Percentiles rank a stretch among this genome's conserved stretches.
Conservation (phyloP, 2,113 vertebrate genomes). For the Phylloscopus trochilus region DNA sequence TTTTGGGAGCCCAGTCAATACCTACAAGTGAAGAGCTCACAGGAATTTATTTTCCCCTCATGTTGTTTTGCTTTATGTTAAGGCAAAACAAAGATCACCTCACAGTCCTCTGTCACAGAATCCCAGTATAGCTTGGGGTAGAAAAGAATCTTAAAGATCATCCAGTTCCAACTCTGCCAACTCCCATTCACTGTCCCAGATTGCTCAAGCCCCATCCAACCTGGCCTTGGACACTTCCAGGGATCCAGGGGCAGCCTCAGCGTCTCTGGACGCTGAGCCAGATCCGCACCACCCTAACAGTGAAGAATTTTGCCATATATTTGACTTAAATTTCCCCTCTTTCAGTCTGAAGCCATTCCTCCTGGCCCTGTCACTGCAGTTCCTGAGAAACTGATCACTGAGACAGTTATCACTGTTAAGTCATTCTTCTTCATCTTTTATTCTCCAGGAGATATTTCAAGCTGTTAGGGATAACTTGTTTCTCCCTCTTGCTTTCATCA, state of each 20-base stretch:
- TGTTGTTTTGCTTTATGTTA: background rate
- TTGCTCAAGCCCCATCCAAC: accelerated
- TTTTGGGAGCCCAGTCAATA: constrained; percentile 99
- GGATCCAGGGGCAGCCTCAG: background rate
- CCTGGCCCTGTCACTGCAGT: background rate
- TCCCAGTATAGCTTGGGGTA: background rate
- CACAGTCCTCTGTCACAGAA: background rate
- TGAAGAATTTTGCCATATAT: background rate
- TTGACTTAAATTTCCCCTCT: background rate
- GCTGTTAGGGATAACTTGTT: background rate
- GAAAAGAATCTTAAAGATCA: background rate
- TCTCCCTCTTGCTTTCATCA: background rate
- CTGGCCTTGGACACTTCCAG: background rate
- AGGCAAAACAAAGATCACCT: background rate
- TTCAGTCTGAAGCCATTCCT: background rate
- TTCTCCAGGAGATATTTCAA: background rate
- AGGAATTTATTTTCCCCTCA: background rate
- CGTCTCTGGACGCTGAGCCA: background rate
- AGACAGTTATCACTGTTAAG: background rate
- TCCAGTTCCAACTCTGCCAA: accelerated
- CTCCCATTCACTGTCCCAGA: accelerated
- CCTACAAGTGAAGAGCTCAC: constrained; percentile 66
- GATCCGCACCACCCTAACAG: background rate
- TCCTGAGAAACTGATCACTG: background rate
- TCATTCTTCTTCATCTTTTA: background rate